Conservation (phyloP, 2,888 invertebrate genomes). For the Brachypterus glaber region DNA sequence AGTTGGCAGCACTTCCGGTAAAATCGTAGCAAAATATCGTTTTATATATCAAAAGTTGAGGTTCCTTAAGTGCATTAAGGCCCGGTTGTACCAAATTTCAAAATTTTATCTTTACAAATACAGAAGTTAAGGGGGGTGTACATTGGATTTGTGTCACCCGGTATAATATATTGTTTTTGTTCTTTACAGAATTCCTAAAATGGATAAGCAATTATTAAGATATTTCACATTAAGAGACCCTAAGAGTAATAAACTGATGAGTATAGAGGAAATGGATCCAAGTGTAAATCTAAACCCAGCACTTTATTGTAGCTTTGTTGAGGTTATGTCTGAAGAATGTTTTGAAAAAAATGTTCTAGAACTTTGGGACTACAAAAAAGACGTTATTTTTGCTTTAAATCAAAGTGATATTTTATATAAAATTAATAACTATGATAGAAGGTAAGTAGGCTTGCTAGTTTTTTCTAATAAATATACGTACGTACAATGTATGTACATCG, state of each 20-base stretch:
- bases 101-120: too few species aligned
- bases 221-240: too few species aligned
- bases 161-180: slow-evolving; percentile 7
- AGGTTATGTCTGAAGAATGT: slow-evolving; percentile 52
- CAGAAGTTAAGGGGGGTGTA: too few species aligned
- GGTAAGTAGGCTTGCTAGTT: slow-evolving; percentile 34
- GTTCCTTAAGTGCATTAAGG: too few species aligned
- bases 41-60: too few species aligned
- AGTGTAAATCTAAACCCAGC: slow-evolving; percentile 47
- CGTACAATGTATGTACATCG: too few species aligned
- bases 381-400: slow-evolving; percentile 45
- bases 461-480: neutral
- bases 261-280: slow-evolving; percentile 43
- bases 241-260: too few species aligned
- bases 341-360: slow-evolving; percentile 57
- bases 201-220: slow-evolving; percentile 25
- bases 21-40: too few species aligned
- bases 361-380: slow-evolving; percentile 56
- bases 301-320: slow-evolving; percentile 55
- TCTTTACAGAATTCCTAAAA: slow-evolving; percentile 27
- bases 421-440: slow-evolving; percentile 50
- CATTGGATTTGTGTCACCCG: too few species aligned
- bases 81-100: slow-evolving; percentile 1
- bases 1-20: too few species aligned
- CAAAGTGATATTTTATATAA: slow-evolving; percentile 52